Evolutionary conservation across 2,797 vertebrate genomes (phyloP).

Genomic region (Acanthurus lineatus): DNA sequence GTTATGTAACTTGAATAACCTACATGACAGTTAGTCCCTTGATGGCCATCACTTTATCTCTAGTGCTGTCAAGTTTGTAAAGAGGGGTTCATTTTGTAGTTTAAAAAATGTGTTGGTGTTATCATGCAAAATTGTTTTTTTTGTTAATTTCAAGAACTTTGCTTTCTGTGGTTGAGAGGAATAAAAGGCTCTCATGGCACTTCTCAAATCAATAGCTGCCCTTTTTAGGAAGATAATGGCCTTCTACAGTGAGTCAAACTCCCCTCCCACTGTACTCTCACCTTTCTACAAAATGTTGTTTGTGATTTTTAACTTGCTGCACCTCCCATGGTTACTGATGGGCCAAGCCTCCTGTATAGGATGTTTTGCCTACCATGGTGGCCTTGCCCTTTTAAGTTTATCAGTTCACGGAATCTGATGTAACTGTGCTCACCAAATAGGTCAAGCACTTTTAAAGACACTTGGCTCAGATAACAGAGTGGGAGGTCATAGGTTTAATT

Average conservation of each 20-base stretch:
- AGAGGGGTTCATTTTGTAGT: background rate
- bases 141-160: background rate
- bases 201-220: background rate
- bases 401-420: slow-evolving; percentile 35
- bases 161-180: background rate
- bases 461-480: slow-evolving; percentile 8
- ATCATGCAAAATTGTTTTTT: background rate
- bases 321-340: slow-evolving; percentile 12
- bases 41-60: background rate
- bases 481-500: background rate
- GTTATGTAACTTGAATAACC: background rate
- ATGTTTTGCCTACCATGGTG: slow-evolving; percentile 16
- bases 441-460: slow-evolving; percentile 25
- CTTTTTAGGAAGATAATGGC: background rate
- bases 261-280: background rate
- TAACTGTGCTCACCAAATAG: slow-evolving; percentile 36
- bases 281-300: slow-evolving; percentile 3
- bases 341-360: slow-evolving; percentile 33
- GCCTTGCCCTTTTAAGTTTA: slow-evolving; percentile 34
- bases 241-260: background rate
- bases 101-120: background rate
- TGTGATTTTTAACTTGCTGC: background rate
- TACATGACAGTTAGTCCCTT: background rate
- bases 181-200: background rate
- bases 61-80: background rate